A percentile compares a stretch with the other conserved stretches of the same genome.
Conservation (phyloP, 2,113 vertebrate species). For the Spermophilus dauricus region DNA sequence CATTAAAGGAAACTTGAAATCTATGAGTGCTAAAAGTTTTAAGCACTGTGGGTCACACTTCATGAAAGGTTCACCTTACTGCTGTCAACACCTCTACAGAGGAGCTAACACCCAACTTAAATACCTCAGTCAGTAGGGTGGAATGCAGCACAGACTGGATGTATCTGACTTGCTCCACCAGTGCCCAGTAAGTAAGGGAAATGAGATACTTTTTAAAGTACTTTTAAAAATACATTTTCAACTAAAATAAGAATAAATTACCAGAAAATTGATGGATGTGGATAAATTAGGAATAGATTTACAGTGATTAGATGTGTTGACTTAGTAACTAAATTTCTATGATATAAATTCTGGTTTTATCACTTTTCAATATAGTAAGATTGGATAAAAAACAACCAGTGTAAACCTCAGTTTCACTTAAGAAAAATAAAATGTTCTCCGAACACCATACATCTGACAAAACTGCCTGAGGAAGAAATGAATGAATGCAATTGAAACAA, state of each 20-base stretch:
- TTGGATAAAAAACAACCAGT: neutral
- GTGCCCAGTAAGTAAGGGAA: neutral
- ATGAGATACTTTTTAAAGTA: neutral
- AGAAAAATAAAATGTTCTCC: neutral
- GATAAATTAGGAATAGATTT: neutral
- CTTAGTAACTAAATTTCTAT: neutral
- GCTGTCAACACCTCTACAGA: neutral
- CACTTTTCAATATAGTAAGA: neutral
- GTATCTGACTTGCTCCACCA: neutral
- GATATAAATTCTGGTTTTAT: neutral
- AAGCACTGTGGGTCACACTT: neutral
- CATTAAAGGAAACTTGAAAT: neutral
- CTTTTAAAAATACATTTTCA: neutral
- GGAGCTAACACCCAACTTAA: neutral
- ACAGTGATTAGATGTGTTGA: neutral
- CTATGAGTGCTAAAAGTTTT: neutral
- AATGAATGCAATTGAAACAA: neutral
- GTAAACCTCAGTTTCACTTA: neutral
- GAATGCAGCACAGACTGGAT: neutral
- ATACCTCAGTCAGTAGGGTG: no score
- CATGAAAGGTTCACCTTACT: neutral
- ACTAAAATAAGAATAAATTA: neutral
- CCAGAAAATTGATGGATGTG: neutral
- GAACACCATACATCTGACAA: neutral
- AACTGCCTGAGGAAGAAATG: neutral